These are phyloP conservation scores for Pristionchus japonicus DNA, from an alignment of 2,888 invertebrate species.

Conservation along the genomic window DNA sequence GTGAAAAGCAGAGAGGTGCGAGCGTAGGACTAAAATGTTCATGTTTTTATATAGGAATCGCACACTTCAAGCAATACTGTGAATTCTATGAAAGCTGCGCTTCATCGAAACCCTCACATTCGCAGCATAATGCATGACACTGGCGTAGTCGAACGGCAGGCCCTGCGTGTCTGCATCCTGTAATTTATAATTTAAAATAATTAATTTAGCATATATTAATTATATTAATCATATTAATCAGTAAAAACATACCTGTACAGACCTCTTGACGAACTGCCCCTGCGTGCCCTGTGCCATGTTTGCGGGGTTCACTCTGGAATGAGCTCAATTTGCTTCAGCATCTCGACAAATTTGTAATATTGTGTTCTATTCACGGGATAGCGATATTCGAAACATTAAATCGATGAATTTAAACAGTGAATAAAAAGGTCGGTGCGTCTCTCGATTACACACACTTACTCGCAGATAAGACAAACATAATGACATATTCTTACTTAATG, in stretches of 20 bases:
- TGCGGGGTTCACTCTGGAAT: constrained; percentile 53
- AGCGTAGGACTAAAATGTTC: constrained; percentile 59
- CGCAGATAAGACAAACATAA: too few species aligned
- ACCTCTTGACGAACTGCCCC: constrained; percentile 59
- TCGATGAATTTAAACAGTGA: too few species aligned
- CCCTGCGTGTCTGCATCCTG: constrained; percentile 41
- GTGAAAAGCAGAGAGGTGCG: constrained; percentile 54
- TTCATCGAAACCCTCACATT: constrained; percentile 49
- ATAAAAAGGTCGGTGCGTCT: too few species aligned
- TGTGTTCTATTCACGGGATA: too few species aligned
- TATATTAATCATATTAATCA: not conserved
- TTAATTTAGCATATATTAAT: too few species aligned
- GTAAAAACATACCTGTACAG: constrained; percentile 48
- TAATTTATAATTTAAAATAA: not conserved
- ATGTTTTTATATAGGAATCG: too few species aligned
- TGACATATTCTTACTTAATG: constrained; percentile 2
- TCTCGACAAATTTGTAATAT: too few species aligned
- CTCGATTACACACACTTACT: too few species aligned
- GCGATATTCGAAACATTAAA: too few species aligned
- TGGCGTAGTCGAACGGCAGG: constrained; percentile 63
- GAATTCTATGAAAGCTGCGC: too few species aligned
- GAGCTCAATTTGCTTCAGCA: not conserved
- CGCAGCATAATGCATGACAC: constrained; percentile 62
- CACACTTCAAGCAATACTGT: too few species aligned
- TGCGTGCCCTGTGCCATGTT: constrained; percentile 57